phyloP scores from a whole-genome alignment of 2,113 vertebrate species.

The Egretta garzetta region DNA sequence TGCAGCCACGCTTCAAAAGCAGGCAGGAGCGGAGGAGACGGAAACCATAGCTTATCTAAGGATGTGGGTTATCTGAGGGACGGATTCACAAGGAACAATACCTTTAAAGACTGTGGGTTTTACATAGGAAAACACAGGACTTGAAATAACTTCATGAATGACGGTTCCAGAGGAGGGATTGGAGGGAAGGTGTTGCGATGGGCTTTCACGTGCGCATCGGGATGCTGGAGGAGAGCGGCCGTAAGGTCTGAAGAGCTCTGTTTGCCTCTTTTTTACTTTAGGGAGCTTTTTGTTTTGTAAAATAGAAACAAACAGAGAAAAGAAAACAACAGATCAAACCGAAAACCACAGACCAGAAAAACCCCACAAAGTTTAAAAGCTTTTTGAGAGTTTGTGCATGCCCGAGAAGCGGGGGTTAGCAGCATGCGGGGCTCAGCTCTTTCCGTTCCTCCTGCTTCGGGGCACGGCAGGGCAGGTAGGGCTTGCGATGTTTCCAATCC shows the following conservation, averaged over 20 bases:
- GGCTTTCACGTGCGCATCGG: neutral
- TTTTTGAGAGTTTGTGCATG: neutral
- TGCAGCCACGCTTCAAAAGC: neutral
- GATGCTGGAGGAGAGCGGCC: neutral
- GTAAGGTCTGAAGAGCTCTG: neutral
- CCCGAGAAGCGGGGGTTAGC: neutral
- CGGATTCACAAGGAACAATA: neutral
- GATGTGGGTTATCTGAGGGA: slow-evolving; percentile 22
- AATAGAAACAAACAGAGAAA: slow-evolving; percentile 43
- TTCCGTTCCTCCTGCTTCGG: neutral
- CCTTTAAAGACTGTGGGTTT: neutral
- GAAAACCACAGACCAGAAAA: slow-evolving; percentile 60
- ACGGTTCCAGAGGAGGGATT: neutral
- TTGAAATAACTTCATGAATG: neutral
- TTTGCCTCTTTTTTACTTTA: neutral
- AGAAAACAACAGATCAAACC: slow-evolving; percentile 49
- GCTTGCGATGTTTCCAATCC: neutral
- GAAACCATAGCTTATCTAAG: slow-evolving; percentile 4
- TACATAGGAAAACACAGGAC: neutral
- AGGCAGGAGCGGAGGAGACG: neutral
- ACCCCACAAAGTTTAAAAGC: neutral
- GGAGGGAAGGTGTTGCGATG: neutral
- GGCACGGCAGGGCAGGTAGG: neutral
- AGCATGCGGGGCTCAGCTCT: neutral
- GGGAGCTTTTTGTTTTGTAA: slow-evolving; percentile 36